Conservation (phyloP, 2,113 vertebrate species). For the Ploceus nigricollis region DNA sequence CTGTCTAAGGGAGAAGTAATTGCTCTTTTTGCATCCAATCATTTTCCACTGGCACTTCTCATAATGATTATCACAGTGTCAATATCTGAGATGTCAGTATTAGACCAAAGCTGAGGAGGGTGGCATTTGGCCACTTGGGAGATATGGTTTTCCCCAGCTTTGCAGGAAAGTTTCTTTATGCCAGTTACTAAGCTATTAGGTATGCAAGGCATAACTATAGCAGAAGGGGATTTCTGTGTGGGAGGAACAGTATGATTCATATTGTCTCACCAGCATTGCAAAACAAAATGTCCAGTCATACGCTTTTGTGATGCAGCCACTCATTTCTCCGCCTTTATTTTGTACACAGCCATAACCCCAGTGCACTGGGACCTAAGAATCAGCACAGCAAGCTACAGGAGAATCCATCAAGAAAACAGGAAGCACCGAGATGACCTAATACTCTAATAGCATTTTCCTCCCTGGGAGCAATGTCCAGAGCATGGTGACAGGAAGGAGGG, state of each 20-base stretch:
- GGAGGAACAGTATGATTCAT: conserved; percentile 60
- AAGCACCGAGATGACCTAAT: neutral
- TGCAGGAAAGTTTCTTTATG: neutral
- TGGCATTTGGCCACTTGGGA: neutral
- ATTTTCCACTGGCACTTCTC: neutral
- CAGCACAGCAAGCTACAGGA: neutral
- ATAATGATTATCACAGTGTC: neutral
- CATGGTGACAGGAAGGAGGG: neutral
- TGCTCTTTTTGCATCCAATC: neutral
- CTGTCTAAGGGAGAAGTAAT: neutral
- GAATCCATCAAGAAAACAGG: neutral
- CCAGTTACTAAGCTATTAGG: conserved; percentile 11
- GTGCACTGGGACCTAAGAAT: neutral
- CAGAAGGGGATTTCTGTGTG: conserved; percentile 66
- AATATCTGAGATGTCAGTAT: neutral
- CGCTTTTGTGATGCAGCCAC: neutral
- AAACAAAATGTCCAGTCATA: conserved; percentile 44
- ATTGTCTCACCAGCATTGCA: conserved; percentile 26
- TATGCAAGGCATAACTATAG: conserved; percentile 10
- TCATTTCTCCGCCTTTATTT: neutral
- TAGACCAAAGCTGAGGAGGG: neutral
- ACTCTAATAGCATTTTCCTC: neutral
- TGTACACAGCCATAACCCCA: neutral
- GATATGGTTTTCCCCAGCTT: neutral
- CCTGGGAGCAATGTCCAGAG: neutral